Percentiles rank a stretch among this genome's conserved stretches.
Conservation (phyloP, 2,113 vertebrate species). For the Nyctereutes procyonoides region DNA sequence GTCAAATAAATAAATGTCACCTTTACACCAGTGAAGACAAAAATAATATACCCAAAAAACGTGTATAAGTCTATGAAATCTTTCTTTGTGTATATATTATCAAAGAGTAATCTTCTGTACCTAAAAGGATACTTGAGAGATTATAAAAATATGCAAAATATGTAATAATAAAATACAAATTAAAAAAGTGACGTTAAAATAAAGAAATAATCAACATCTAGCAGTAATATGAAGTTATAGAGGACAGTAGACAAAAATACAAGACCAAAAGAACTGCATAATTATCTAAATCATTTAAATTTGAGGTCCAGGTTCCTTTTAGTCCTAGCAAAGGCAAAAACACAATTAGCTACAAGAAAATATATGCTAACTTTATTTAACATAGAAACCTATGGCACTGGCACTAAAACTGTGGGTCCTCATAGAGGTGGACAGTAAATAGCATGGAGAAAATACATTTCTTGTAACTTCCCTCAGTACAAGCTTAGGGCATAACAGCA, state of each 20-base stretch:
- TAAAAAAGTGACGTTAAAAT: background rate
- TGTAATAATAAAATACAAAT: background rate
- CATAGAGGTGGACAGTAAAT: background rate
- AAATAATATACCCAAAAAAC: background rate
- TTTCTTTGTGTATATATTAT: background rate
- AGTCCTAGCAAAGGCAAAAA: background rate
- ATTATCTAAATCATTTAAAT: constrained; percentile 42
- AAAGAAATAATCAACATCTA: background rate
- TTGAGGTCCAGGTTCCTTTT: constrained; percentile 8
- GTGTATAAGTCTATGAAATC: background rate
- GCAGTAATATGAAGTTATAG: background rate
- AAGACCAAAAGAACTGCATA: background rate
- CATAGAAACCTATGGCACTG: too few species aligned
- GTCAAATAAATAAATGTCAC: background rate
- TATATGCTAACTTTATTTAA: background rate
- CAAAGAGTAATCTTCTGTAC: background rate
- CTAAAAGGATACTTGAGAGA: background rate
- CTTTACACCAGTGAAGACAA: background rate
- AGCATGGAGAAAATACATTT: background rate
- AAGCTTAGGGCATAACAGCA: background rate
- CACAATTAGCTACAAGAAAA: background rate
- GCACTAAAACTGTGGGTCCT: background rate
- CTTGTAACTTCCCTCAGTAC: background rate
- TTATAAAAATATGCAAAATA: background rate
- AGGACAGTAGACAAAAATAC: background rate